Evolutionary conservation across 2,113 vertebrate species (phyloP).

Genomic region (Gambusia affinis): DNA sequence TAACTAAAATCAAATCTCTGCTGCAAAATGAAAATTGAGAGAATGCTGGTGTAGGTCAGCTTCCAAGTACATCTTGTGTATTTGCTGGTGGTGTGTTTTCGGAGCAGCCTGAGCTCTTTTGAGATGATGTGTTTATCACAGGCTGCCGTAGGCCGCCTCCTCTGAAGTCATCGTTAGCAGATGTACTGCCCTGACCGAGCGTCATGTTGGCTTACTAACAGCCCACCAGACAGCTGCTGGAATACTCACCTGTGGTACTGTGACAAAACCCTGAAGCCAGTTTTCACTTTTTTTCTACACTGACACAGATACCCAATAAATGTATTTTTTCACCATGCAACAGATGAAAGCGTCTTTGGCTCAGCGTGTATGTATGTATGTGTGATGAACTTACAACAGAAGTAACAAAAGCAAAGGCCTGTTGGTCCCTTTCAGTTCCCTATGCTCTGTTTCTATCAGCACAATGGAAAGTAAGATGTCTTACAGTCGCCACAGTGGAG

Average conservation of each 20-base stretch:
- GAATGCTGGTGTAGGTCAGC: slow-evolving; percentile 40
- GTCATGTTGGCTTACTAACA: slow-evolving; percentile 49
- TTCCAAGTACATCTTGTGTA: slow-evolving; percentile 60
- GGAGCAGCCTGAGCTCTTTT: slow-evolving; percentile 63
- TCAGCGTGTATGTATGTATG: slow-evolving; percentile 39
- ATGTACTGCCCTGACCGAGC: slow-evolving; percentile 65
- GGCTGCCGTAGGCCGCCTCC: slow-evolving; percentile 46
- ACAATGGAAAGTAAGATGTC: slow-evolving; percentile 65
- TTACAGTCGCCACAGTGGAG: slow-evolving; percentile 40
- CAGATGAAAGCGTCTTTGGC: slow-evolving; percentile 54
- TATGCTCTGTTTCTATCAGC: slow-evolving; percentile 59
- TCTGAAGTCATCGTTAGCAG: slow-evolving; percentile 66
- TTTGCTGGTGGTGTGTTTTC: slow-evolving; percentile 63
- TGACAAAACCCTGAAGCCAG: slow-evolving; percentile 75
- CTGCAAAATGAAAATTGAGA: slow-evolving; percentile 39
- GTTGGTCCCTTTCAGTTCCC: slow-evolving; percentile 12
- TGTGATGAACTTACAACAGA: slow-evolving; percentile 1
- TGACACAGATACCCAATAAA: slow-evolving; percentile 83
- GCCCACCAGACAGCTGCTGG: slow-evolving; percentile 62
- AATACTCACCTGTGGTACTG: slow-evolving; percentile 76
- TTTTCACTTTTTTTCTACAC: slow-evolving; percentile 80
- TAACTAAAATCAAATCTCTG: slow-evolving; percentile 49
- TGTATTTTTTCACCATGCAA: slow-evolving; percentile 83
- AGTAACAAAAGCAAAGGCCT: slow-evolving; percentile 15
- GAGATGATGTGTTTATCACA: slow-evolving; percentile 59